Evolutionary conservation across 2,113 vertebrate species (phyloP).

Genomic region (Phylloscopus trochilus): DNA sequence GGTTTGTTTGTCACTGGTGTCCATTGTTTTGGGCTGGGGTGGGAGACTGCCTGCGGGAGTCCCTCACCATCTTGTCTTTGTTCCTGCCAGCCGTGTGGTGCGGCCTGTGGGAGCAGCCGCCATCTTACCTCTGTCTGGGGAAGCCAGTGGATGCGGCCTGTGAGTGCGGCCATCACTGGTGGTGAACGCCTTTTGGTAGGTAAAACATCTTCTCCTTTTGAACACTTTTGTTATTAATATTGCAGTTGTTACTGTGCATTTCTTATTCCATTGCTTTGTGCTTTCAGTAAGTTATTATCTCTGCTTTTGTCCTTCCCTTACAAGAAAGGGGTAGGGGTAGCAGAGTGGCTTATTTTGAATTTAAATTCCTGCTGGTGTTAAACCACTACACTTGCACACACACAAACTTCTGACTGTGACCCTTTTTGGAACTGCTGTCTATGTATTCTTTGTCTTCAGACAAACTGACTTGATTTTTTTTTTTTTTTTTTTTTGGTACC

Average conservation of each 20-base stretch:
- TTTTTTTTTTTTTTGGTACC: not conserved
- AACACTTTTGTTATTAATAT: not conserved
- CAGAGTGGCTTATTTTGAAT: not conserved
- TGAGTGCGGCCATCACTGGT: rapidly evolving
- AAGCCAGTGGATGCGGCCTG: not conserved
- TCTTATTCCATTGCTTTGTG: not conserved
- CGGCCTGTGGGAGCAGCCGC: not conserved
- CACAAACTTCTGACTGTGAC: not conserved
- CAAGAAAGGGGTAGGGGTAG: not conserved
- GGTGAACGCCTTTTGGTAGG: not conserved
- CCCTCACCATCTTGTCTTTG: not conserved
- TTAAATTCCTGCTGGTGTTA: not conserved
- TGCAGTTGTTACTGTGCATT: rapidly evolving
- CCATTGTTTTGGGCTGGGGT: not conserved
- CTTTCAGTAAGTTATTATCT: not conserved
- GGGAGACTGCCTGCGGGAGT: not conserved
- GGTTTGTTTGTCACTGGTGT: not conserved
- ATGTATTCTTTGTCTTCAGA: not conserved
- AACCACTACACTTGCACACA: not conserved
- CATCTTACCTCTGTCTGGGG: not conserved
- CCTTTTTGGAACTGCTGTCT: not conserved
- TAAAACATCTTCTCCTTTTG: not conserved
- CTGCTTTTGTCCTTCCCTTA: not conserved
- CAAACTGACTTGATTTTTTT: not conserved
- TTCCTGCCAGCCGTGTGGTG: rapidly evolving